Percentiles rank a stretch among this genome's conserved stretches.
Conservation (phyloP, 2,888 invertebrate genomes). For the Lasioglossum malachurum region DNA sequence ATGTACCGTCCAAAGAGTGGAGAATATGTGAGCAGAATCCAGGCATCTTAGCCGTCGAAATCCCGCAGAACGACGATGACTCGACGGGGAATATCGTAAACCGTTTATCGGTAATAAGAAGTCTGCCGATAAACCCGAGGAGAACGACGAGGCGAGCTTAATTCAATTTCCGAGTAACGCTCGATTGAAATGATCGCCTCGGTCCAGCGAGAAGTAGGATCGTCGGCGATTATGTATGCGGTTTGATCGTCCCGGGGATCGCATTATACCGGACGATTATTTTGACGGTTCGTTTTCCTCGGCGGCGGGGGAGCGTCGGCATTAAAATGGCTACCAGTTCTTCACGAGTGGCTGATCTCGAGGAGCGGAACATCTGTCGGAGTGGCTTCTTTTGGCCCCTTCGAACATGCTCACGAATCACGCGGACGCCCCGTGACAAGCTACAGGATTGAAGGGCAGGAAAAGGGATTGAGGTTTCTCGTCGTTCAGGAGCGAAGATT, state of each 20-base stretch:
- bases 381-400: constrained; percentile 66
- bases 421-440: constrained; percentile 60
- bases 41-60: not conserved
- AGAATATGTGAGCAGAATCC: not conserved
- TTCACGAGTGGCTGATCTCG: constrained; percentile 67
- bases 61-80: too few species aligned
- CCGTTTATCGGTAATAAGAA: constrained; percentile 25
- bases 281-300: constrained; percentile 58
- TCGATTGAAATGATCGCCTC: constrained; percentile 21
- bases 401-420: constrained; percentile 60
- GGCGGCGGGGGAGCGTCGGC: constrained; percentile 44
- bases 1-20: too few species aligned
- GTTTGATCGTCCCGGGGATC: constrained; percentile 32
- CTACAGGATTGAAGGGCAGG: constrained; percentile 66
- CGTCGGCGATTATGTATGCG: constrained; percentile 34
- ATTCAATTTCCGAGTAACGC: constrained; percentile 38
- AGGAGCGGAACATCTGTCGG: constrained; percentile 74
- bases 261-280: constrained; percentile 55
- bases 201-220: not conserved
- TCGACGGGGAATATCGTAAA: not conserved
- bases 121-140: not conserved
- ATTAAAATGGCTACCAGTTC: constrained; percentile 71
- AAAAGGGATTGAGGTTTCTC: constrained; percentile 66
- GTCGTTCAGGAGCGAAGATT: constrained; percentile 66
- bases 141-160: not conserved